Percentiles rank a stretch among this genome's conserved stretches.
These are phyloP conservation scores for Lampris megalopsis DNA, from an alignment of 2,113 vertebrate species.

Conservation along the genomic window DNA sequence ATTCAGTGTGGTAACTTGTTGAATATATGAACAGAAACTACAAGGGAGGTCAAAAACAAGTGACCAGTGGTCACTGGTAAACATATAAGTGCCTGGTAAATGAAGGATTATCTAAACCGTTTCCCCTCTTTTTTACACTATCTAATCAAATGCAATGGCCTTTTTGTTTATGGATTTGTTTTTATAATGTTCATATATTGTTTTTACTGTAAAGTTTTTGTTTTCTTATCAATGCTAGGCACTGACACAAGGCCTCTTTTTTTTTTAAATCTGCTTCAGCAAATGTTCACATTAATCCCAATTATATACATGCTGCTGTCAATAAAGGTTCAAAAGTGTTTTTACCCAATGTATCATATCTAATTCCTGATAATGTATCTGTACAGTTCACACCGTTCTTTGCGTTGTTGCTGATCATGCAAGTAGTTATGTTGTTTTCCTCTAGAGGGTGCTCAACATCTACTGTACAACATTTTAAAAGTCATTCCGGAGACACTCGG, in stretches of 20 bases:
- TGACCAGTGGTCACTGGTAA: conserved; percentile 66
- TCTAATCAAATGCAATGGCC: conserved; percentile 78
- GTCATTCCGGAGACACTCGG: neutral
- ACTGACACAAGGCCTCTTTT: conserved; percentile 73
- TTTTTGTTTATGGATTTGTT: conserved; percentile 76
- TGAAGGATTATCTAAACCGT: conserved; percentile 88
- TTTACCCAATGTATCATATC: conserved; percentile 50
- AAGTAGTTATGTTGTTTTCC: conserved; percentile 1
- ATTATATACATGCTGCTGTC: conserved; percentile 90
- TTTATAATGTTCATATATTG: conserved; percentile 63
- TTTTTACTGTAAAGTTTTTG: conserved; percentile 70
- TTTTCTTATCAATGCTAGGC: conserved; percentile 75
- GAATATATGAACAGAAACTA: conserved; percentile 53
- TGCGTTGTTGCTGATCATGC: neutral
- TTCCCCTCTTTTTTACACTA: conserved; percentile 74
- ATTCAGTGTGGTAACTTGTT: conserved; percentile 53
- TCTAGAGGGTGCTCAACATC: conserved; percentile 41
- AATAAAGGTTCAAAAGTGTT: conserved; percentile 92
- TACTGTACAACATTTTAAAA: neutral
- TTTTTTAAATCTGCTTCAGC: conserved; percentile 76
- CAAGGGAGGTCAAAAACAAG: conserved; percentile 56
- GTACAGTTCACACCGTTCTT: too few species aligned
- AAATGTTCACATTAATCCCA: conserved; percentile 79
- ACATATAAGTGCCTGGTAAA: conserved; percentile 93
- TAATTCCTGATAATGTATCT: neutral